Evolutionary conservation across 2,888 invertebrate genomes (phyloP), one percentile per base, ranked within the genome.

Genomic region (Unio delphinus): DNA sequence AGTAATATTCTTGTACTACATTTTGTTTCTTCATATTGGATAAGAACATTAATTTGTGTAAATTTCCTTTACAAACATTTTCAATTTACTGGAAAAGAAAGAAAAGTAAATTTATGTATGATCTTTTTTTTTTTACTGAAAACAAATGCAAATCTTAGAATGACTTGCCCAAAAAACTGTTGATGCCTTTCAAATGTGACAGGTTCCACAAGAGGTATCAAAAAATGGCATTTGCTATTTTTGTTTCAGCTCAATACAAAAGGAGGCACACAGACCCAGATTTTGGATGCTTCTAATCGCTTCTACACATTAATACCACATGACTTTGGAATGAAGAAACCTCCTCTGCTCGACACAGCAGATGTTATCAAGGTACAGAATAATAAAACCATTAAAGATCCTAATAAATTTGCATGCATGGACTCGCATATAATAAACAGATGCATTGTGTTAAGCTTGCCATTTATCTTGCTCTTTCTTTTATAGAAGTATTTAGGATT

Each of bases 281-380:
- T 97, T 69, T 92, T 96, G 59, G 97, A 96, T 88, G 95, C 94
- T 1, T 95, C 97, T 1, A 99, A 99, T 90, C 92, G 94, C 84
- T 99, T 99, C 91, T 99, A 96, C 89, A 97, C 98, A 0, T 91
- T 97, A 64, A 95, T 99, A 74, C 99, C 99, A 0, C 99, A 99
- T 89, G 94, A 95, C 84, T 98, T 98, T 89, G 99, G 99, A 1
- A 90, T 95, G 58, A 92, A 93, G 23, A 94, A 93, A 80, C 95
- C 97, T 0, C 96, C 96, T 3, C 87, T 97, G 59, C 92, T 99
- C 65, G 93, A 96, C 81, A 94, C 94, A 28, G 87, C 92, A 7
- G 95, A 95, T 64, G 91, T 94, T 64, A 94, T 99, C 70, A 90
- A 90, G 87, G 91, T 90, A 64, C 26, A 58, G 2, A 64, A 59